phyloP scores from a whole-genome alignment of 1,140 invertebrate species.

The Aricia agestis region DNA sequence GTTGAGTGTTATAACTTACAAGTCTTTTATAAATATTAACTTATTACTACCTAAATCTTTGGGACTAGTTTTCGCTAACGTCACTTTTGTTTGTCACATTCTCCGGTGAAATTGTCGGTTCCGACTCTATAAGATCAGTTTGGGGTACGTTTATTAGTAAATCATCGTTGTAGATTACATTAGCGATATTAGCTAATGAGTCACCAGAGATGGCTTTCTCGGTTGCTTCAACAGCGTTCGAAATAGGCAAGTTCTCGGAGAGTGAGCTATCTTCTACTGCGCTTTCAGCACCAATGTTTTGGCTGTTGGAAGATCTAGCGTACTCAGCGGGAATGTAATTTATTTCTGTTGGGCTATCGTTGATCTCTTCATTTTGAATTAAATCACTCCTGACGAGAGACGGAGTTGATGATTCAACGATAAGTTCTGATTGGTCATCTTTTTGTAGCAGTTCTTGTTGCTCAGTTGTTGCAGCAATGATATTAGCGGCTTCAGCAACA shows the following conservation, averaged over 20 bases:
- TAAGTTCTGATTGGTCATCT: not conserved
- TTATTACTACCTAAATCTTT: not conserved
- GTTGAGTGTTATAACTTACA: not conserved
- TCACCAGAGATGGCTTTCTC: not conserved
- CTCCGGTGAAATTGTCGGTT: not conserved
- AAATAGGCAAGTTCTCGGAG: not conserved
- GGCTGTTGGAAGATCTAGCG: not conserved
- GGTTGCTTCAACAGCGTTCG: not conserved
- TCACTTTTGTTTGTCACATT: not conserved
- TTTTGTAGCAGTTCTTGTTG: not conserved
- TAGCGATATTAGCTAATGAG: not conserved
- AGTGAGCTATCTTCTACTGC: conserved; percentile 3
- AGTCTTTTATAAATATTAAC: conserved; percentile 12
- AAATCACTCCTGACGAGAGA: not conserved
- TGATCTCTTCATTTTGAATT: not conserved
- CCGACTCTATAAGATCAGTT: not conserved
- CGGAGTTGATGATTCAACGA: not conserved
- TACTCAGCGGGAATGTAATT: not conserved
- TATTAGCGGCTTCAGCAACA: not conserved
- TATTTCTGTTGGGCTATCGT: not conserved
- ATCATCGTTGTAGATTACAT: not conserved
- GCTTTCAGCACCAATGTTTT: not conserved
- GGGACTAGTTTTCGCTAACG: not conserved
- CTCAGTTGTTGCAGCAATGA: not conserved
- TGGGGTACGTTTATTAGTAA: not conserved